Evolutionary conservation across 1,140 invertebrate genomes (phyloP).

Genomic region (Saxidomus purpurata): DNA sequence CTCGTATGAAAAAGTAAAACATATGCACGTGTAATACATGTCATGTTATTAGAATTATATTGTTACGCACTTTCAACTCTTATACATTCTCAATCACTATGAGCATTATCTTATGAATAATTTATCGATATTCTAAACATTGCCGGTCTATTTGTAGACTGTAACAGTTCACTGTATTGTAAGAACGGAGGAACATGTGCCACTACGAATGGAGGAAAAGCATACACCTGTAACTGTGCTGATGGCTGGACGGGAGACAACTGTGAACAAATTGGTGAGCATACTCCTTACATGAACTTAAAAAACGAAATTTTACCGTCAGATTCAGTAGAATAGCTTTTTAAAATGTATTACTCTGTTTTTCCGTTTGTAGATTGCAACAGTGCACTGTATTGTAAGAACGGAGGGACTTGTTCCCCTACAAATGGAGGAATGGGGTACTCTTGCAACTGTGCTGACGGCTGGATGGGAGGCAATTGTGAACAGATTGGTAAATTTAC

Average conservation of each 20-base stretch:
- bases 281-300: neutral
- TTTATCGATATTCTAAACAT: no score
- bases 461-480: neutral
- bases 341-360: no score
- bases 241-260: slow-evolving; percentile 22
- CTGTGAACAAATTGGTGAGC: slow-evolving; percentile 22
- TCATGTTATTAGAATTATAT: no score
- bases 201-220: neutral
- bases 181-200: neutral
- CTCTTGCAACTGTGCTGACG: neutral
- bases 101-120: no score
- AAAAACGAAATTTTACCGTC: neutral
- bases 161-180: neutral
- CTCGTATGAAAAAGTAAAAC: no score
- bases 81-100: no score
- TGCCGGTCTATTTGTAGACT: neutral
- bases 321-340: no score
- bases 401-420: neutral
- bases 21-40: no score
- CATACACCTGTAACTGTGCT: neutral
- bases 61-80: no score
- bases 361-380: no score
- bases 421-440: neutral
- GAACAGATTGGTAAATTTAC: slow-evolving; percentile 1
- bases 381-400: neutral